phyloP scores from a whole-genome alignment of 2,797 vertebrate species.

The Tapera naevia region DNA sequence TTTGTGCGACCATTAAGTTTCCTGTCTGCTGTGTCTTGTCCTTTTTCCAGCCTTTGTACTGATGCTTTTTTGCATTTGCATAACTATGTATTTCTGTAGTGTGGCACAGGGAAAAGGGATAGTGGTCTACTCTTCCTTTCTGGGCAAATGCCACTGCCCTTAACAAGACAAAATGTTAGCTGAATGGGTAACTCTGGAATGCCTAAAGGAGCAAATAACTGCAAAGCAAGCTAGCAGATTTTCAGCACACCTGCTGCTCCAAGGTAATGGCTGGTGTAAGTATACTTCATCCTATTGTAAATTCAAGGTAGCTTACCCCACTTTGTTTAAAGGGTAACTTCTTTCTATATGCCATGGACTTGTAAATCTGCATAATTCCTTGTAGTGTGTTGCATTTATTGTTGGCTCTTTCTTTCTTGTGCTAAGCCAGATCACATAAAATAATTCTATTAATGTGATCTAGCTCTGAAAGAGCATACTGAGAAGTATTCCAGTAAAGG shows the following conservation, averaged over 20 bases:
- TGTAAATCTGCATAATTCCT: not conserved
- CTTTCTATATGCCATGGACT: not conserved
- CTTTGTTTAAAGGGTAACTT: not conserved
- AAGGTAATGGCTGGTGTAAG: not conserved
- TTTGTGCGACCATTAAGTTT: not conserved
- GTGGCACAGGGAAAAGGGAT: not conserved
- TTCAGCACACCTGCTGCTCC: not conserved
- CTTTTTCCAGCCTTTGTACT: conserved; percentile 1
- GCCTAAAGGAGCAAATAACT: not conserved
- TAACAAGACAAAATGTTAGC: not conserved
- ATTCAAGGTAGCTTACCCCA: not conserved
- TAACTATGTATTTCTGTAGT: not conserved
- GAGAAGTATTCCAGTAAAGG: not conserved
- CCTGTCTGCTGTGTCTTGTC: not conserved
- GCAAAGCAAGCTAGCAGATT: not conserved
- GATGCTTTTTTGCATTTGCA: not conserved
- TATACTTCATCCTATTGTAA: not conserved
- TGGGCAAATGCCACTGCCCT: not conserved
- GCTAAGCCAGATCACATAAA: not conserved
- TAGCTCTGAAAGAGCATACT: not conserved
- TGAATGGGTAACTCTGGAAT: not conserved
- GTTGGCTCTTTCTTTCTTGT: not conserved
- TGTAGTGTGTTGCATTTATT: not conserved
- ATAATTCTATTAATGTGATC: not conserved
- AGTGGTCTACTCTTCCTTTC: not conserved